These are phyloP conservation scores for Drosophila setosimentum DNA, from an alignment of 2,888 invertebrate genomes.

Conservation along the genomic window DNA sequence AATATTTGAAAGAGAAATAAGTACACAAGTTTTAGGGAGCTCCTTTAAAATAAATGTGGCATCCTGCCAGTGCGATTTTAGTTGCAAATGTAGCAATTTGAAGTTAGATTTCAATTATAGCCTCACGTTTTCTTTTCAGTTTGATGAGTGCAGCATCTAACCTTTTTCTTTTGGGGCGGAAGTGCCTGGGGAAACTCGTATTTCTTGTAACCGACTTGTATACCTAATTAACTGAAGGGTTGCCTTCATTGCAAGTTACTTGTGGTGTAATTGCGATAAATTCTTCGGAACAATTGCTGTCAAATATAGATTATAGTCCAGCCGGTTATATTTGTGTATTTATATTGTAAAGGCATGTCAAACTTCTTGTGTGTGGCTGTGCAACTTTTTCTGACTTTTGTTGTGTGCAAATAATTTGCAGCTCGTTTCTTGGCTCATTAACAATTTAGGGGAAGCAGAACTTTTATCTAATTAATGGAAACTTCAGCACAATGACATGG, in stretches of 20 bases:
- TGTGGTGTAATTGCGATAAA: slow-evolving; percentile 4
- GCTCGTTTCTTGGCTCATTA: slow-evolving; percentile 81
- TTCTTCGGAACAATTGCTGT: slow-evolving; percentile 11
- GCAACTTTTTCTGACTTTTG: slow-evolving; percentile 71
- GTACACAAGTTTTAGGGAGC: neutral
- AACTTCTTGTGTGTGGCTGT: slow-evolving; percentile 40
- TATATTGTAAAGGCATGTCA: slow-evolving; percentile 14
- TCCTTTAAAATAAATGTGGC: neutral
- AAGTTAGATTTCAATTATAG: slow-evolving; percentile 58
- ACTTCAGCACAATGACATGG: slow-evolving; percentile 84
- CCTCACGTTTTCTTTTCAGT: slow-evolving; percentile 11
- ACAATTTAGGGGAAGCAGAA: slow-evolving; percentile 75
- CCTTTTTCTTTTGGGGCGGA: slow-evolving; percentile 55
- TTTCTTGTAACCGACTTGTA: slow-evolving; percentile 24
- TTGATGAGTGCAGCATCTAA: slow-evolving; percentile 34
- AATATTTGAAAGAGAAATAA: neutral
- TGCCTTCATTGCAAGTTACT: slow-evolving; percentile 26
- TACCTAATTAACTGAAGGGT: slow-evolving; percentile 34
- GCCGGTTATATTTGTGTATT: slow-evolving; percentile 1
- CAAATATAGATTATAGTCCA: slow-evolving; percentile 10
- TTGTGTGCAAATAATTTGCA: slow-evolving; percentile 79
- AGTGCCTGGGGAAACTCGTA: slow-evolving; percentile 34
- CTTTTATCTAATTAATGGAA: slow-evolving; percentile 85
- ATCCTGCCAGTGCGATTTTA: slow-evolving; percentile 12
- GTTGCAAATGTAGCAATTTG: slow-evolving; percentile 21